phyloP scores from a whole-genome alignment of 2,797 vertebrate genomes.

The Helarctos malayanus region DNA sequence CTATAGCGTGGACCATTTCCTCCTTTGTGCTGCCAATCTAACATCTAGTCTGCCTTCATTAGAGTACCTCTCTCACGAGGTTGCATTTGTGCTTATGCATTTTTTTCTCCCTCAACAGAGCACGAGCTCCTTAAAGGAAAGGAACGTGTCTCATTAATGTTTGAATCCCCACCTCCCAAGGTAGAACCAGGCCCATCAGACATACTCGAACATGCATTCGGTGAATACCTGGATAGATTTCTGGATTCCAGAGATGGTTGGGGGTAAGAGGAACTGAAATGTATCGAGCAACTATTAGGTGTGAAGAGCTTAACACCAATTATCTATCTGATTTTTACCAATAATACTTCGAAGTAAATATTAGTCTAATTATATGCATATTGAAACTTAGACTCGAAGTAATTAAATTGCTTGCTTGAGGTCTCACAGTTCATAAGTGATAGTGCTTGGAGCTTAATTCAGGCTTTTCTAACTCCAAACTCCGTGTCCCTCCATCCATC shows the following conservation, averaged over 20 bases:
- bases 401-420: background rate
- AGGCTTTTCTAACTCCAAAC: slow-evolving; percentile 17
- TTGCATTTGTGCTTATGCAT: background rate
- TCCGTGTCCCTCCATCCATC: background rate
- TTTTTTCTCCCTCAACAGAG: background rate
- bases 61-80: background rate
- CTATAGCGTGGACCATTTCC: background rate
- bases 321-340: slow-evolving; percentile 46
- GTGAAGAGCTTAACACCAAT: background rate
- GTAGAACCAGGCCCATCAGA: slow-evolving; percentile 28
- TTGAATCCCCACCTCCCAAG: background rate
- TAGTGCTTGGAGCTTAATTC: background rate
- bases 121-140: background rate
- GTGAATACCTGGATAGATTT: background rate
- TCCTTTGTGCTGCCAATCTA: background rate
- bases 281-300: slow-evolving; percentile 11
- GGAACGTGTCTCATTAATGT: background rate
- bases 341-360: background rate
- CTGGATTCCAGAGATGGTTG: slow-evolving; percentile 3
- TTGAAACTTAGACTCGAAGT: background rate
- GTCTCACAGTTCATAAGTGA: background rate
- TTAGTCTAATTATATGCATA: background rate
- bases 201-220: background rate
- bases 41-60: background rate
- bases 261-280: background rate